phyloP scores from a whole-genome alignment of 1,140 invertebrate species.

The Protaetia brevitarsis region DNA sequence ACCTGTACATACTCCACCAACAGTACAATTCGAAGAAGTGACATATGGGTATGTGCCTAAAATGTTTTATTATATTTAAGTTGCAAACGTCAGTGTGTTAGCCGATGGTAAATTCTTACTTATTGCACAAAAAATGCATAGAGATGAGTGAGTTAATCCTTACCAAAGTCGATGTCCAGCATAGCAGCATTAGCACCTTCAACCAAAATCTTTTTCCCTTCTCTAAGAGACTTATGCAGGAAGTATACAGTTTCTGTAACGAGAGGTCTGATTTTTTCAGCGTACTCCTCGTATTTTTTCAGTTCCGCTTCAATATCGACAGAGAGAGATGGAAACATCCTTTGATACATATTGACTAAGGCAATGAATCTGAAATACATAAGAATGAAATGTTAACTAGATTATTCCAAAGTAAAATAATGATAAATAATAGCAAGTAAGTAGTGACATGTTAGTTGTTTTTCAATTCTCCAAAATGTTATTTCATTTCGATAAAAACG shows the following conservation, averaged over 20 bases:
- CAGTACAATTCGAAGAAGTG: conserved; percentile 98
- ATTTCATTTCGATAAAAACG: too few relatives aligned
- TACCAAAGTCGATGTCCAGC: conserved; percentile 97
- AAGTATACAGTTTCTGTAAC: conserved; percentile 90
- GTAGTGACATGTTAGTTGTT: too few relatives aligned
- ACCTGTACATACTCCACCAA: conserved; percentile 97
- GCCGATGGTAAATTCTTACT: too few relatives aligned
- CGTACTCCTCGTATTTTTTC: conserved; percentile 74
- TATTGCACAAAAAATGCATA: background rate
- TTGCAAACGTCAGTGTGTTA: conserved; percentile 5
- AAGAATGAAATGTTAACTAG: too few relatives aligned
- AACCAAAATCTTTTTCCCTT: conserved; percentile 75
- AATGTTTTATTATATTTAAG: conserved; percentile 34
- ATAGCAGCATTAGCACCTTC: conserved; percentile 97
- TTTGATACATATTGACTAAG: conserved; percentile 77
- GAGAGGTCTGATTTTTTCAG: conserved; percentile 78
- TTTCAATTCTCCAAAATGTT: too few relatives aligned
- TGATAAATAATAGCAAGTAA: too few relatives aligned
- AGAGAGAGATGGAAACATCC: conserved; percentile 82
- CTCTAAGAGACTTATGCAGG: conserved; percentile 71
- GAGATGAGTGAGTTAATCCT: conserved; percentile 24
- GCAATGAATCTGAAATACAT: conserved; percentile 74
- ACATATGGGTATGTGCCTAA: conserved; percentile 97
- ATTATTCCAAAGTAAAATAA: too few relatives aligned
- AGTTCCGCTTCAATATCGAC: conserved; percentile 86